These are phyloP conservation scores for Stramonita haemastoma DNA, from an alignment of 2,888 invertebrate species.

Conservation along the genomic window DNA sequence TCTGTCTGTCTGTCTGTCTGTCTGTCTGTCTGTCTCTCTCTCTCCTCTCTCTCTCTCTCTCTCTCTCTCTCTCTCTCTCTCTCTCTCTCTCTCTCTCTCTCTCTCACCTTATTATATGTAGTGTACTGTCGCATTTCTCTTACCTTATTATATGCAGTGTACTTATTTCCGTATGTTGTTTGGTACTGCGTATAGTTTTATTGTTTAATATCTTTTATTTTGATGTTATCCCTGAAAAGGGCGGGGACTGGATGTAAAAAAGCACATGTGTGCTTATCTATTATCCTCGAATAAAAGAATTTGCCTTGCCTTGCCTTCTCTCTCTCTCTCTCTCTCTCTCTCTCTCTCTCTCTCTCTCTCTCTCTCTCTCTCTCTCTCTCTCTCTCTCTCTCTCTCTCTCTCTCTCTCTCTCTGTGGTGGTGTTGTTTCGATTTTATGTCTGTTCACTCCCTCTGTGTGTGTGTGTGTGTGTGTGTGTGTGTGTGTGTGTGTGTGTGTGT, in stretches of 20 bases:
- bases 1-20: neutral
- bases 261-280: too few species aligned
- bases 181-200: too few species aligned
- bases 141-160: too few species aligned
- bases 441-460: neutral
- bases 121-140: too few species aligned
- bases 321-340: neutral
- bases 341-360: neutral
- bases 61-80: conserved; percentile 5
- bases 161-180: too few species aligned
- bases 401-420: neutral
- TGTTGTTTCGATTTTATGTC: neutral
- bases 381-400: conserved; percentile 14
- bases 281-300: neutral
- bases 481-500: neutral
- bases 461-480: neutral
- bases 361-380: neutral
- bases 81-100: conserved; percentile 11
- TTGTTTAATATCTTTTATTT: too few species aligned
- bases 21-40: neutral
- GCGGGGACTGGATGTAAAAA: too few species aligned
- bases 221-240: too few species aligned
- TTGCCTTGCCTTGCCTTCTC: neutral
- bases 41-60: neutral
- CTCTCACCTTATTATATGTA: too few species aligned